A percentile compares a stretch with the other conserved stretches of the same genome.
These are phyloP conservation scores for Denticeps clupeoides DNA, from an alignment of 2,797 vertebrate genomes.

Conservation along the genomic window DNA sequence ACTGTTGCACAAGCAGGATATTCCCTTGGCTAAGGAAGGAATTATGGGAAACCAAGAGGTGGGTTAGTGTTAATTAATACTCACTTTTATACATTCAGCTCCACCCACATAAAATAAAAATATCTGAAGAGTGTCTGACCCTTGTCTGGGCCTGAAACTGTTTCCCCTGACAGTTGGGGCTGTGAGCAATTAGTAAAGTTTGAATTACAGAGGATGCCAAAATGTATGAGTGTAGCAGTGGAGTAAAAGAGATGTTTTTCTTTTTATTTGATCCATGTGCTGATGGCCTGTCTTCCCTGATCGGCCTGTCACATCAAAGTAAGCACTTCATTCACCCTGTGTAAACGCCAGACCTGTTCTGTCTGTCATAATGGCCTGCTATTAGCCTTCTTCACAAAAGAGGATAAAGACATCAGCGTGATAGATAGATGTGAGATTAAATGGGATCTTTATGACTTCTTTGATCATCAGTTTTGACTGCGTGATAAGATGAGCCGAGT, in stretches of 20 bases:
- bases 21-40: slow-evolving; percentile 55
- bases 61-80: slow-evolving; percentile 66
- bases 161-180: no score
- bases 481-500: slow-evolving; percentile 69
- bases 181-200: no score
- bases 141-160: no score
- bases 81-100: not conserved
- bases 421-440: slow-evolving; percentile 85
- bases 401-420: slow-evolving; percentile 76
- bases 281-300: slow-evolving; percentile 76
- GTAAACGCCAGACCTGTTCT: slow-evolving; percentile 90
- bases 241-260: slow-evolving; percentile 80
- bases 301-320: slow-evolving; percentile 78
- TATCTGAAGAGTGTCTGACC: no score
- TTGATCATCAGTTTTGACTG: slow-evolving; percentile 83
- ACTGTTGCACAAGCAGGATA: slow-evolving; percentile 57
- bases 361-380: slow-evolving; percentile 85
- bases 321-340: slow-evolving; percentile 83
- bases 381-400: slow-evolving; percentile 71
- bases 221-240: no score
- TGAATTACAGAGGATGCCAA: slow-evolving; percentile 73
- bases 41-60: slow-evolving; percentile 69
- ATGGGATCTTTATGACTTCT: slow-evolving; percentile 89
- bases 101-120: no score
- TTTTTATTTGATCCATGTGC: slow-evolving; percentile 51